Conservation (phyloP, 2,113 vertebrate genomes). For the Benitochromis conjunctus region DNA sequence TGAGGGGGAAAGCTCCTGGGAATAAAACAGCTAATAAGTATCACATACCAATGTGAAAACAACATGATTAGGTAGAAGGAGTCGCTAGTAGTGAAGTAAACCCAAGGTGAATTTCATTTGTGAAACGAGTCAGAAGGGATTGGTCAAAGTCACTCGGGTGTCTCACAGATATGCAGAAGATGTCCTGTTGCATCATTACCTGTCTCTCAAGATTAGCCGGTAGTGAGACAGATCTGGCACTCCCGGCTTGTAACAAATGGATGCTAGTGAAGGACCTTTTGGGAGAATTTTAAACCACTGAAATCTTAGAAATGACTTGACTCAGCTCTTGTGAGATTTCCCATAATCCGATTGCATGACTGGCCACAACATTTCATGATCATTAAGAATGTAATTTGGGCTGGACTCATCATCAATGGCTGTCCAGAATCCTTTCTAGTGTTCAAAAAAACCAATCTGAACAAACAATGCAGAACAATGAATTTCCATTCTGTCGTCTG, state of each 20-base stretch:
- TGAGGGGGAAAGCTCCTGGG: no score
- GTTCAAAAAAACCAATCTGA: no score
- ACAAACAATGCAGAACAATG: no score
- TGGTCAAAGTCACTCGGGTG: background rate
- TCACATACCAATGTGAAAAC: background rate
- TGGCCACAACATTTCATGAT: no score
- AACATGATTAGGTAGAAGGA: background rate
- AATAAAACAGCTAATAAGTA: background rate
- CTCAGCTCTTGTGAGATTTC: no score
- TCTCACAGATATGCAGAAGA: background rate
- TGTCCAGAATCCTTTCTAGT: no score
- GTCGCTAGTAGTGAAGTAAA: background rate
- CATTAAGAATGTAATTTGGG: no score
- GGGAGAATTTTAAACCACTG: background rate
- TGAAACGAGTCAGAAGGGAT: background rate
- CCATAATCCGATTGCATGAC: no score
- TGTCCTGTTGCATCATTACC: background rate
- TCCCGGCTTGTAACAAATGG: background rate
- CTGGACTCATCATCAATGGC: no score
- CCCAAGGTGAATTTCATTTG: background rate
- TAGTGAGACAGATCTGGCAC: background rate
- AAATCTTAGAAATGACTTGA: no score
- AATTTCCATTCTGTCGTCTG: no score
- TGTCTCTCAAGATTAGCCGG: background rate
- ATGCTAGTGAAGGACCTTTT: background rate